Evolutionary conservation across 2,797 vertebrate genomes (phyloP).

Genomic region (Pteropus rufus): DNA sequence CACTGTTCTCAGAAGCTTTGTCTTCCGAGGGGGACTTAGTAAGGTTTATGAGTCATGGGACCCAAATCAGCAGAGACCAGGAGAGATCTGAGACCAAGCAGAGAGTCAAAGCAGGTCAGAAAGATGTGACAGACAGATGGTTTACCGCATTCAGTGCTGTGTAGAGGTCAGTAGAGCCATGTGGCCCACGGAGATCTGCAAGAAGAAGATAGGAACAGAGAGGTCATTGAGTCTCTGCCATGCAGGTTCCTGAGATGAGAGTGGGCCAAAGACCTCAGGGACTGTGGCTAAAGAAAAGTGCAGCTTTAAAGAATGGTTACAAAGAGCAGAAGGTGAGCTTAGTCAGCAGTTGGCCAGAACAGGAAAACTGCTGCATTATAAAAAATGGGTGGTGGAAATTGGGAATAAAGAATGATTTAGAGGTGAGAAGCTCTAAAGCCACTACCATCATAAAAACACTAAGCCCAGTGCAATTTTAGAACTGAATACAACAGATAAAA

Average conservation of each 20-base stretch:
- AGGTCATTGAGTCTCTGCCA: not conserved
- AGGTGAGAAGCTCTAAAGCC: not conserved
- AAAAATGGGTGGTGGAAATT: not conserved
- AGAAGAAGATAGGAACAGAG: not conserved
- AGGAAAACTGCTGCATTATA: not conserved
- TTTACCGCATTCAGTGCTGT: too few species aligned
- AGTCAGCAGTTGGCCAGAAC: not conserved
- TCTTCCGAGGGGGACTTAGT: not conserved
- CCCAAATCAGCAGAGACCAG: not conserved
- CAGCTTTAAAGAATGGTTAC: not conserved
- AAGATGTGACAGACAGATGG: not conserved
- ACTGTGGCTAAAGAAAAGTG: not conserved
- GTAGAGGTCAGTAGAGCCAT: not conserved
- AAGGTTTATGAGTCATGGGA: not conserved
- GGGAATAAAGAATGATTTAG: not conserved
- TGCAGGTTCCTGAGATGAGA: not conserved
- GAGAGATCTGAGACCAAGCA: not conserved
- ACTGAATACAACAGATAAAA: not conserved
- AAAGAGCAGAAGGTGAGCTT: not conserved
- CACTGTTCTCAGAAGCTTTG: conserved; percentile 25
- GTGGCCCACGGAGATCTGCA: not conserved
- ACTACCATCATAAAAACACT: not conserved
- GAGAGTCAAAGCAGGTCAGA: not conserved
- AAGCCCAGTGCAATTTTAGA: not conserved
- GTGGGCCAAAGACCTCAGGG: not conserved